Conservation (phyloP, 1,140 invertebrate species). For the Chrysomallon squamiferum region DNA sequence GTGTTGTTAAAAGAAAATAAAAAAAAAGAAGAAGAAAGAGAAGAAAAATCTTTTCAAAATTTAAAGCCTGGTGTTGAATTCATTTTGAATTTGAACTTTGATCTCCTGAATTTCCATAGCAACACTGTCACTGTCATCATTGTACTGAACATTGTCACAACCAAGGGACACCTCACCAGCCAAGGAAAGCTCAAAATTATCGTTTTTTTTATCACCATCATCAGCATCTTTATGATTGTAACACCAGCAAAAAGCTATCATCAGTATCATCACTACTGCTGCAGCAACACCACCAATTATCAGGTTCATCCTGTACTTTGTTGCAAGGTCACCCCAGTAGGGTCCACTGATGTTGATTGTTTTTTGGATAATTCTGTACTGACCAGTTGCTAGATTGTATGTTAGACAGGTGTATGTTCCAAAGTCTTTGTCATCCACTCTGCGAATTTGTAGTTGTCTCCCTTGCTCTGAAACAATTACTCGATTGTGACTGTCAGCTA, state of each 20-base stretch:
- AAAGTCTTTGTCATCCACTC: conserved; percentile 43
- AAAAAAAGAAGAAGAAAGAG: too few species aligned
- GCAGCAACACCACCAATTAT: conserved; percentile 37
- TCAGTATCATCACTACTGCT: conserved; percentile 23
- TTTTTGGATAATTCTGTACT: conserved; percentile 16
- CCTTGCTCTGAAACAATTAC: conserved; percentile 10
- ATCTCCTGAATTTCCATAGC: too few species aligned
- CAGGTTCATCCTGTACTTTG: conserved; percentile 29
- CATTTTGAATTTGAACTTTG: too few species aligned
- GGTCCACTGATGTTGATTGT: conserved; percentile 44
- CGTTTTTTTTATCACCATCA: too few species aligned
- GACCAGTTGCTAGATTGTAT: not conserved
- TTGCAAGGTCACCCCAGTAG: conserved; percentile 31
- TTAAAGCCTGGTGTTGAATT: too few species aligned
- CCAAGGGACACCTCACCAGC: too few species aligned
- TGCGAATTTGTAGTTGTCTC: not conserved
- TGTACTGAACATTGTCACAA: too few species aligned
- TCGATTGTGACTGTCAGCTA: not conserved
- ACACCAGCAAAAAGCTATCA: conserved; percentile 22
- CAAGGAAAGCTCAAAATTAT: too few species aligned
- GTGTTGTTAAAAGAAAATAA: too few species aligned
- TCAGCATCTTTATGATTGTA: too few species aligned
- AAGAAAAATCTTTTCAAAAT: too few species aligned
- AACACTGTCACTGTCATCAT: too few species aligned
- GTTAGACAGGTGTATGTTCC: conserved; percentile 45